Base-by-base conservation (phyloP, 2,113 vertebrate genomes). In the Gobiocypris rarus region DNA sequence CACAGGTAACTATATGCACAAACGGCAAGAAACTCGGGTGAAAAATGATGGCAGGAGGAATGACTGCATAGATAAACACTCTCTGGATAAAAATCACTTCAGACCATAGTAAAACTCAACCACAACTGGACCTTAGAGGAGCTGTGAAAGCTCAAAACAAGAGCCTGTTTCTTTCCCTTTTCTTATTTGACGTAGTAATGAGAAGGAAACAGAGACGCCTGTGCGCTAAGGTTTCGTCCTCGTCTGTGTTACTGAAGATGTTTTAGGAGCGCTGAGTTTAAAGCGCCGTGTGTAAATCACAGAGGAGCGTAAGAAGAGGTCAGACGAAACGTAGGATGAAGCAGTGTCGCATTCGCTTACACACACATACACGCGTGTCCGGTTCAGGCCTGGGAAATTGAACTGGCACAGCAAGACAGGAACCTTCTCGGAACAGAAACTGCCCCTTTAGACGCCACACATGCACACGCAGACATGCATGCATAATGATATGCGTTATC, bases 111-210 rank as follows among this genome's bases (percentile, higher is more conserved):
- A 86, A 74, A 67, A 56, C n/a, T 17, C 2, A 4, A 83, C 81
- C 75, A 65, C 85, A 83, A 67, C 67, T 65, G 75, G 65, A 83
- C 85, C 81, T 83, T 34, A 52, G 80, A 86, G 80, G 81, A 50
- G 48, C 48, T 50, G 34, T 58, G 71, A 10, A 24, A 9, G 48
- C 43, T 61, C 61, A 77, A 34, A 58, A 31, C 67, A 70, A 85
- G n/a, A 75, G 28, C 6, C 28, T 28, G 17, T 76, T 74, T 50
- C n/a, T 79, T 65, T 48, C 34, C 34, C 15, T 74, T 59, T 65
- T 56, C 63, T 19, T 54, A 54, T 54, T 54, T 54, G 19, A 3
- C 2, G 6, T 58, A 34, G 65, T 70, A 52, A 83, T 77, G 48
- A 31, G 28, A 26, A 83, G 54, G 85, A 73, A 83, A 86, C 22